Evolutionary conservation across 2,888 invertebrate genomes (phyloP).

Genomic region (Eupithecia pulchellata): DNA sequence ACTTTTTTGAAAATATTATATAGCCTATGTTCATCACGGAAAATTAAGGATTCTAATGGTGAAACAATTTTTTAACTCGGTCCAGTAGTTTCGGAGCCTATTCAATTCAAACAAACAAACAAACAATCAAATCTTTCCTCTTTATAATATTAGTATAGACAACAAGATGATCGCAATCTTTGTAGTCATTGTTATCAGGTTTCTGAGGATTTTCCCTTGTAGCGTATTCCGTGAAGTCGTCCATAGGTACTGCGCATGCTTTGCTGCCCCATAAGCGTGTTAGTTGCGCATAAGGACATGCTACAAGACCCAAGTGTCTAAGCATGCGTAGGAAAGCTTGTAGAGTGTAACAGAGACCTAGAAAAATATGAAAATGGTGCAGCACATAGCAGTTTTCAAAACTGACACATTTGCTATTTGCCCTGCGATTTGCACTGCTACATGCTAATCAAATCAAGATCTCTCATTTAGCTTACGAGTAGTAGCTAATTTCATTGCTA

Average conservation of each 20-base stretch:
- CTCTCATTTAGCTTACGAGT: constrained; percentile 12
- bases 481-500: constrained; percentile 11
- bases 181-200: constrained; percentile 53
- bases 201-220: constrained; percentile 58
- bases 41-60: too few species aligned
- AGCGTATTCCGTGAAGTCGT: constrained; percentile 65
- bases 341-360: neutral
- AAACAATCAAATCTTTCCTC: too few species aligned
- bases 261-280: constrained; percentile 51
- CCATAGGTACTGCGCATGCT: constrained; percentile 50
- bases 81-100: too few species aligned
- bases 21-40: too few species aligned
- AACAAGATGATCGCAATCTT: constrained; percentile 37
- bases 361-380: neutral
- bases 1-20: too few species aligned
- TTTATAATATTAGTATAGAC: too few species aligned
- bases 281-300: constrained; percentile 51
- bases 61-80: too few species aligned
- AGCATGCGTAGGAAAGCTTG: constrained; percentile 49
- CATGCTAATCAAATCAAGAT: neutral
- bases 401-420: neutral
- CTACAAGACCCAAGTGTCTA: constrained; percentile 44
- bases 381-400: neutral
- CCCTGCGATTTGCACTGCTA: neutral
- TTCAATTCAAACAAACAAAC: too few species aligned